These are phyloP conservation scores for Petaurus breviceps DNA, from an alignment of 2,113 vertebrate genomes.

Conservation along the genomic window DNA sequence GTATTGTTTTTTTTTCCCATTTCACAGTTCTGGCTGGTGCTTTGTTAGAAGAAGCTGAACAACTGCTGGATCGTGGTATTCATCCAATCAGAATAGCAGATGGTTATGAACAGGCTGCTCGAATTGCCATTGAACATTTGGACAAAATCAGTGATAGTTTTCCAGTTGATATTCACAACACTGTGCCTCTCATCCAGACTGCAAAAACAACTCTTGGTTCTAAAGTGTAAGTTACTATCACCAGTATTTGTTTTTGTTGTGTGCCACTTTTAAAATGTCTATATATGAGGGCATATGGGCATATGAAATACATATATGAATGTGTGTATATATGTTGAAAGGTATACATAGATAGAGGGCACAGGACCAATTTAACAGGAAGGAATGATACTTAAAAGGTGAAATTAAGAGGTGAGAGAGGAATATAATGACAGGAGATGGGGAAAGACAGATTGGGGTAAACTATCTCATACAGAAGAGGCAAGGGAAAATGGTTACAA, in stretches of 20 bases:
- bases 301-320: too few relatives aligned
- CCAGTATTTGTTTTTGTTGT: background rate
- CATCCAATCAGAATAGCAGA: slow-evolving; percentile 97
- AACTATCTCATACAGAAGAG: too few relatives aligned
- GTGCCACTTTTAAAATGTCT: background rate
- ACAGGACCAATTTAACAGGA: too few relatives aligned
- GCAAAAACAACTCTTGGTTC: slow-evolving; percentile 98
- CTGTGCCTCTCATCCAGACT: slow-evolving; percentile 95
- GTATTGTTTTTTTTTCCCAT: background rate
- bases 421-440: too few relatives aligned
- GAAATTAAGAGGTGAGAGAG: too few relatives aligned
- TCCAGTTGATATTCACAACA: slow-evolving; percentile 90
- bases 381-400: too few relatives aligned
- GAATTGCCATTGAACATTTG: slow-evolving; percentile 91
- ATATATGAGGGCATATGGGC: too few relatives aligned
- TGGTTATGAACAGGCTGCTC: slow-evolving; percentile 95
- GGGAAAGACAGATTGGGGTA: too few relatives aligned
- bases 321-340: too few relatives aligned
- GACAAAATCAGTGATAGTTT: slow-evolving; percentile 95
- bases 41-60: slow-evolving; percentile 95
- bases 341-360: too few relatives aligned
- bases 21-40: slow-evolving; percentile 93
- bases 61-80: slow-evolving; percentile 95
- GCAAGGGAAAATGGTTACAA: too few relatives aligned
- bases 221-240: slow-evolving; percentile 92